These are phyloP conservation scores for Hypanus sabinus DNA, from an alignment of 2,113 vertebrate species.

Conservation along the genomic window DNA sequence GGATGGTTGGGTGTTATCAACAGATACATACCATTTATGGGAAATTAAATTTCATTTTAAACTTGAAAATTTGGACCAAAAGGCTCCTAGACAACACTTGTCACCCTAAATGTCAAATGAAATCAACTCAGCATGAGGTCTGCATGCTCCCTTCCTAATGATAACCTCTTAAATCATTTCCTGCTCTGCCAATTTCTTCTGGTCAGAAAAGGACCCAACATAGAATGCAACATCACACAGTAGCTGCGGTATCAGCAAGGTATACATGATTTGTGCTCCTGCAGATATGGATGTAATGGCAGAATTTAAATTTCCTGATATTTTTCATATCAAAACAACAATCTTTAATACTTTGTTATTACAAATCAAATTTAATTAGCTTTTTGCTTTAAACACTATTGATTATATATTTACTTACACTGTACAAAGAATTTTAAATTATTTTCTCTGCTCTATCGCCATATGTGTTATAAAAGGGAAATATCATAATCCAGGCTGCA, in stretches of 20 bases:
- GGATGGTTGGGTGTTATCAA: background rate
- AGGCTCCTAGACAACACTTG: background rate
- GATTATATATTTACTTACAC: background rate
- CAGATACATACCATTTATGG: background rate
- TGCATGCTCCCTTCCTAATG: background rate
- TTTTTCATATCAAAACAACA: background rate
- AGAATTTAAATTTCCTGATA: background rate
- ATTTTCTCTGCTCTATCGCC: background rate
- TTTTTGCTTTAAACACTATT: background rate
- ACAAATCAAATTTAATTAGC: background rate
- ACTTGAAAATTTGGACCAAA: background rate
- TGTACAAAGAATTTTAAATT: background rate
- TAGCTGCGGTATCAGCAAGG: constrained; percentile 5
- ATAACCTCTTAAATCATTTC: background rate
- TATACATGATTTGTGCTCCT: background rate
- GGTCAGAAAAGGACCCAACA: background rate
- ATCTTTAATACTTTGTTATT: background rate
- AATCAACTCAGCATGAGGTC: background rate
- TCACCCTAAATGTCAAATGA: constrained; percentile 33
- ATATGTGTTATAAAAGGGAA: background rate
- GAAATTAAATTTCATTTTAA: background rate
- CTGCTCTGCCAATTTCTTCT: constrained; percentile 13
- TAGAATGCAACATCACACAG: background rate
- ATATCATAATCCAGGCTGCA: background rate
- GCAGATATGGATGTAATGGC: background rate